phyloP scores from a whole-genome alignment of 2,888 invertebrate species.

The Chelonus formosanus region DNA sequence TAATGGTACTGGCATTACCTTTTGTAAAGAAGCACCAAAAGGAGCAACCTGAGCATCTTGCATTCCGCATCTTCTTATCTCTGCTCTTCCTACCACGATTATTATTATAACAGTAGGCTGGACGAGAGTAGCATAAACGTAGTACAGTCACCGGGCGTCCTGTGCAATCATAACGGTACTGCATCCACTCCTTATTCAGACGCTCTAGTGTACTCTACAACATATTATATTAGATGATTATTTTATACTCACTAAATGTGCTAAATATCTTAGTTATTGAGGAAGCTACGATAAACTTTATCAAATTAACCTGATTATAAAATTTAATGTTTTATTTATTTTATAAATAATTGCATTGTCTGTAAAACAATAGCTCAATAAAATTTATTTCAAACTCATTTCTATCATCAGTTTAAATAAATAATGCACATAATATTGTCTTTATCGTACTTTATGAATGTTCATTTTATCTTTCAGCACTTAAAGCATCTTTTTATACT shows the following conservation, averaged over 20 bases:
- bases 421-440: too few relatives aligned
- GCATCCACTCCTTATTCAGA: conserved; percentile 53
- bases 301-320: too few relatives aligned
- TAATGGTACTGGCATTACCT: conserved; percentile 16
- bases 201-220: conserved; percentile 20
- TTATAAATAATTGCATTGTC: too few relatives aligned
- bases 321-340: too few relatives aligned
- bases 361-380: too few relatives aligned
- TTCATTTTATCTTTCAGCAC: too few relatives aligned
- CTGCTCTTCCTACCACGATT: conserved; percentile 45
- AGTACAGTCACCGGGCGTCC: conserved; percentile 44
- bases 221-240: conserved; percentile 45
- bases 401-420: too few relatives aligned
- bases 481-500: too few relatives aligned
- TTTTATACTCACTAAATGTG: conserved; percentile 31
- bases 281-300: conserved; percentile 23
- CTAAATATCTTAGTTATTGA: conserved; percentile 6
- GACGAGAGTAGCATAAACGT: conserved; percentile 42
- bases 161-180: conserved; percentile 61
- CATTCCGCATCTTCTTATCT: conserved; percentile 42
- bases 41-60: conserved; percentile 27
- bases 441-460: too few relatives aligned
- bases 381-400: too few relatives aligned
- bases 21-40: conserved; percentile 39
- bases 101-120: conserved; percentile 59